Evolutionary conservation across 64 coral and sea anemone species (phyloP), one percentile per base, ranked within the genome.

Genomic region (Exaiptasia diaphana): DNA sequence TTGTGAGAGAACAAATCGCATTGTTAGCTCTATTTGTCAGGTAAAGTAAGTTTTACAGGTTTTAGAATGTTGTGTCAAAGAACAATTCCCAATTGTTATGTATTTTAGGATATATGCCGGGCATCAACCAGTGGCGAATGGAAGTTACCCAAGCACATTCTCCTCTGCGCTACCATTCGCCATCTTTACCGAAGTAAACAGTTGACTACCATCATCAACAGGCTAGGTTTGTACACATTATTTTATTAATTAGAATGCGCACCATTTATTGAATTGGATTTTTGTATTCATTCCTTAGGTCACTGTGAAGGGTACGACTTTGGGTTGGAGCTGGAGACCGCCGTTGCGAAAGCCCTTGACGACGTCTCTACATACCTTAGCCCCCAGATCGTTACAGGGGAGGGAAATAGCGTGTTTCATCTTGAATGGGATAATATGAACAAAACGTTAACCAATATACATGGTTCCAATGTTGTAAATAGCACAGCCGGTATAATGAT

Each of bases 401-500:
- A 80, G 63, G 75, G 49, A 0, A 71, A 87, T 11, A 53, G 50
- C 0, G 86, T 88, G 49, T 73, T 88, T 37, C 86, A 88, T 73
- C 20, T 71, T 21, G 85, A 88, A 65, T 80, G 52, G 76, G 76
- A 64, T 41, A 88, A 88, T 32, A 34, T 88, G 53, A 88, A 73
- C 30, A 88, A 74, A 52, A 80, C 39, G 68, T 80, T 72, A 13
- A 86, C 52, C 14, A 63, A 81, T 13, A 48, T 88, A 8, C 76
- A 80, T 36, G 77, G 86, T 18, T 61, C 75, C 28, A 80, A 89
- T 34, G 53, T 73, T 18, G 53, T 74, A 0, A 89, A 81, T 58
- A 89, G 67, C 53, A 74, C 76, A 21, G 75, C 36, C n/a, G 85
- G 85, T 15, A 88, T 88, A 42, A 71, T 75, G 86, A 64, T 89